Conservation (phyloP, 2,797 vertebrate species). For the Pithecia hirsuta region DNA sequence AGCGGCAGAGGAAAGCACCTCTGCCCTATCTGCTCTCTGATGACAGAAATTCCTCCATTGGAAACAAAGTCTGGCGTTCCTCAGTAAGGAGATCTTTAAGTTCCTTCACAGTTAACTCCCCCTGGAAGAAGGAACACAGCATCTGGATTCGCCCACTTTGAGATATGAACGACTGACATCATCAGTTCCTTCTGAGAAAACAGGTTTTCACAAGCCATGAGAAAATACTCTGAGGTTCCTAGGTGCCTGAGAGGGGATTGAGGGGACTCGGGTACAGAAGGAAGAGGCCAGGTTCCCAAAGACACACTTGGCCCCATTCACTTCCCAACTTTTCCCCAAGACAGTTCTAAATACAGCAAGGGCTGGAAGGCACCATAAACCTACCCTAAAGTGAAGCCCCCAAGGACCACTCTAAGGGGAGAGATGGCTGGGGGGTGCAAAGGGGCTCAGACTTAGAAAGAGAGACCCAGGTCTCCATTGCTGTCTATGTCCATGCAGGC, state of each 20-base stretch:
- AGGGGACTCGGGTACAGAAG: not conserved
- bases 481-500: not conserved
- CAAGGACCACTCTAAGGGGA: not conserved
- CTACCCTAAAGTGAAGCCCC: not conserved
- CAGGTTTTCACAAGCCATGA: not conserved
- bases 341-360: not conserved
- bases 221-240: not conserved
- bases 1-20: not conserved
- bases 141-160: not conserved
- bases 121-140: not conserved
- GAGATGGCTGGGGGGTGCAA: not conserved
- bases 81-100: not conserved
- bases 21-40: not conserved
- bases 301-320: not conserved
- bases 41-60: not conserved
- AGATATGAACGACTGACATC: not conserved
- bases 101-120: not conserved
- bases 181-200: not conserved
- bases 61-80: constrained; percentile 27
- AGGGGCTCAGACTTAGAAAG: not conserved
- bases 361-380: not conserved
- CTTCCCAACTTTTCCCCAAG: not conserved
- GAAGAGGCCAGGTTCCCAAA: not conserved
- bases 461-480: not conserved
- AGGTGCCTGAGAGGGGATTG: not conserved